A percentile compares a stretch with the other conserved stretches of the same genome.
These are phyloP conservation scores for Styela clava DNA, from an alignment of 23 tunicate species.

Conservation along the genomic window DNA sequence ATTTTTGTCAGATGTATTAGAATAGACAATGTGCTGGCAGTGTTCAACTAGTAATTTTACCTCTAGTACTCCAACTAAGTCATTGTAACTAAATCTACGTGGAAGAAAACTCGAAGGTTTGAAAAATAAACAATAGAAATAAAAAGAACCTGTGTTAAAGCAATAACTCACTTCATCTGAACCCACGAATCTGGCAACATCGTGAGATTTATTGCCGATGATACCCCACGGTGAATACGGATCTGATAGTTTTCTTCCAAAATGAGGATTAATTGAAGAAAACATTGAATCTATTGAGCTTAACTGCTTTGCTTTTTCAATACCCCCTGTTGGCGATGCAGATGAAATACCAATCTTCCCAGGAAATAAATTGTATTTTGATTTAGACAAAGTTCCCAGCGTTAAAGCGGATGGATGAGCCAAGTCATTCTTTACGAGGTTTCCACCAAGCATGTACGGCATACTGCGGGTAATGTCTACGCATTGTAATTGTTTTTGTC, in stretches of 20 bases:
- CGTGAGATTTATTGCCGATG: neutral
- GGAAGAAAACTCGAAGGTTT: too few relatives aligned
- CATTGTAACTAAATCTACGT: too few relatives aligned
- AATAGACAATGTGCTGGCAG: too few relatives aligned
- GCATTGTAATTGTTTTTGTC: neutral
- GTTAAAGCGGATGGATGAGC: neutral
- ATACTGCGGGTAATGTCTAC: neutral
- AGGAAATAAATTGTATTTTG: neutral
- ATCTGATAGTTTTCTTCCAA: neutral
- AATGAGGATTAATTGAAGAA: neutral
- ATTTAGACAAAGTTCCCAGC: neutral
- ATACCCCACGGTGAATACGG: neutral
- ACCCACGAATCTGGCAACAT: neutral
- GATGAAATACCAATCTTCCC: neutral
- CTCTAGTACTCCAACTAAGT: too few relatives aligned
- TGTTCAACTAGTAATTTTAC: too few relatives aligned
- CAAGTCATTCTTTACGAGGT: neutral
- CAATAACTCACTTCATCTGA: conserved; percentile 16
- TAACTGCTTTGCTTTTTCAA: neutral
- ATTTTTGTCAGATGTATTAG: too few relatives aligned
- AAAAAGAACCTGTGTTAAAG: too few relatives aligned
- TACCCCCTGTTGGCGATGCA: neutral
- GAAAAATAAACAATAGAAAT: too few relatives aligned
- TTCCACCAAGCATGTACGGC: neutral
- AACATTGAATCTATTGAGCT: neutral